phyloP scores from a whole-genome alignment of 2,113 vertebrate genomes.

The Triplophysa siluroides region DNA sequence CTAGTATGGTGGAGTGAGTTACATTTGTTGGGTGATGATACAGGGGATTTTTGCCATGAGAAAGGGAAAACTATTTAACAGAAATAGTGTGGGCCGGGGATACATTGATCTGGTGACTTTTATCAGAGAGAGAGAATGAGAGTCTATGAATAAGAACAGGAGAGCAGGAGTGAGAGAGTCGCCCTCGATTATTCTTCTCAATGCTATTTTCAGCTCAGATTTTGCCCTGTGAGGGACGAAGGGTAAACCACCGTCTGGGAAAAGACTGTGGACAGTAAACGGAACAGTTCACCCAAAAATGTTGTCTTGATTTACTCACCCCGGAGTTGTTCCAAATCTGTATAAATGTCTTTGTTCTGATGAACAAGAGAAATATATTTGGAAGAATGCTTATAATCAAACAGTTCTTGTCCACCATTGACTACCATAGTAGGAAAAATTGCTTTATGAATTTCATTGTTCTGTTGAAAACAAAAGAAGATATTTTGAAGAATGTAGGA shows the following conservation, averaged over 20 bases:
- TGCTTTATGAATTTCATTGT: too few species aligned
- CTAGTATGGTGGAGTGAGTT: slow-evolving; percentile 52
- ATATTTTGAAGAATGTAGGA: too few species aligned
- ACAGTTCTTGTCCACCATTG: too few species aligned
- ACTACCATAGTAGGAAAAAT: too few species aligned
- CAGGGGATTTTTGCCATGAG: slow-evolving; percentile 68
- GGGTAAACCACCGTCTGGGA: not conserved
- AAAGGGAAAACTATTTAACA: slow-evolving; percentile 67
- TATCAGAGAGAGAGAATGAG: slow-evolving; percentile 57
- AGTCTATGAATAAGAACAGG: slow-evolving; percentile 21
- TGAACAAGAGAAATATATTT: too few species aligned
- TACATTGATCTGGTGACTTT: slow-evolving; percentile 69
- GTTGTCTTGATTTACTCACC: too few species aligned
- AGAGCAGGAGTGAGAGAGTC: not conserved
- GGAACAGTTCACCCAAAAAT: too few species aligned
- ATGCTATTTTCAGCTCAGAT: slow-evolving; percentile 36
- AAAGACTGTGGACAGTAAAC: not conserved
- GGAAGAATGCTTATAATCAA: too few species aligned
- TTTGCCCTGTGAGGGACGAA: slow-evolving; percentile 33
- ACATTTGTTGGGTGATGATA: slow-evolving; percentile 72
- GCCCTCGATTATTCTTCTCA: not conserved
- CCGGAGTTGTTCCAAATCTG: too few species aligned
- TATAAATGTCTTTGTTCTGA: too few species aligned
- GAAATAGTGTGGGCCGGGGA: slow-evolving; percentile 62
- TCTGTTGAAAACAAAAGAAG: too few species aligned